A percentile compares a stretch with the other conserved stretches of the same genome.
Evolutionary conservation across 2,113 vertebrate species (phyloP).

Genomic region (Nettapus auritus): DNA sequence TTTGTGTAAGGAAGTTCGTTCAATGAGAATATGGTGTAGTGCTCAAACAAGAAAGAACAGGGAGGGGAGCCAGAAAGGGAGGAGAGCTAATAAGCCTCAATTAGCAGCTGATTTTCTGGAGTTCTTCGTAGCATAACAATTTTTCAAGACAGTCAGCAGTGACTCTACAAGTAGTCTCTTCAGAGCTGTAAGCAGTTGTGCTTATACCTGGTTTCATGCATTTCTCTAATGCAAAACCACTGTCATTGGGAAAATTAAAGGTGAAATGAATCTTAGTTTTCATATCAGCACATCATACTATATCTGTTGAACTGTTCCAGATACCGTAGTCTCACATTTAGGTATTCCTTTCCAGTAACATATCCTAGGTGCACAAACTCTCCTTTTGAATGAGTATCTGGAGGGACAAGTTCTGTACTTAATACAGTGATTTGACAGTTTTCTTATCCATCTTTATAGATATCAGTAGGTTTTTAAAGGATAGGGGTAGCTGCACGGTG

Average conservation of each 20-base stretch:
- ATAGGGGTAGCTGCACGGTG: neutral
- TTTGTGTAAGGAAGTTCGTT: neutral
- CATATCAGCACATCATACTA: neutral
- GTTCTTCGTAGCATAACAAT: neutral
- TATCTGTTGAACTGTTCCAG: neutral
- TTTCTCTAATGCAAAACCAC: neutral
- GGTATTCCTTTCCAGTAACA: neutral
- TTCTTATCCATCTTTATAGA: neutral
- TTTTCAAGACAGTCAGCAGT: neutral
- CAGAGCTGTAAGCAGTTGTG: neutral
- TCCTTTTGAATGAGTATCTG: neutral
- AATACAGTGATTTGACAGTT: neutral
- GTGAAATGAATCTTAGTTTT: neutral
- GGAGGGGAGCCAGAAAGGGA: neutral
- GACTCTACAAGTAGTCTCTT: neutral
- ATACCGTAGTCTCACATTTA: neutral
- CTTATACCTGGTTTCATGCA: neutral
- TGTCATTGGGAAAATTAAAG: neutral
- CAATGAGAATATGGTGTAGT: neutral
- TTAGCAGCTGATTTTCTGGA: neutral
- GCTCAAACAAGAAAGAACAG: neutral
- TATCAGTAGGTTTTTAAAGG: neutral
- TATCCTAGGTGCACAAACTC: neutral
- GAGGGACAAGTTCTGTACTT: neutral
- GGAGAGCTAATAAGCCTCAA: neutral